phyloP scores from a whole-genome alignment of 1,140 invertebrate genomes.

The Drosophila cardini region DNA sequence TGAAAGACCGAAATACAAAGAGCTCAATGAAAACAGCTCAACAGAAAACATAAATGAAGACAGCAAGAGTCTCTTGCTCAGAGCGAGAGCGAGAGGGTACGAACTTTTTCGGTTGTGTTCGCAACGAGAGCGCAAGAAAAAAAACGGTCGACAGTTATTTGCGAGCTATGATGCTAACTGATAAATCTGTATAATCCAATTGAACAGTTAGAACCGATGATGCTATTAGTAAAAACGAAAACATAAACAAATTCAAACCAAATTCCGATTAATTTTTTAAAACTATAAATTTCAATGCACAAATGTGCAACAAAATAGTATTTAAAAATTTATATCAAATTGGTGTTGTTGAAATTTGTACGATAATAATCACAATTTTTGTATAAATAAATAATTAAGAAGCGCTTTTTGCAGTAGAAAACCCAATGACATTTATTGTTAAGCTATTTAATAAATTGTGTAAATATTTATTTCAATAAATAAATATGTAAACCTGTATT shows the following conservation, averaged over 20 bases:
- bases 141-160: too few relatives aligned
- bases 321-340: constrained; percentile 1
- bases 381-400: constrained; percentile 15
- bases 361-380: constrained; percentile 9
- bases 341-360: constrained; percentile 11
- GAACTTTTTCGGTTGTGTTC: too few relatives aligned
- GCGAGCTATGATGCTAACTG: constrained; percentile 4
- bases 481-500: constrained; percentile 11
- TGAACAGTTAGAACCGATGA: constrained; percentile 15
- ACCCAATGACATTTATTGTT: constrained; percentile 10
- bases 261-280: constrained; percentile 16
- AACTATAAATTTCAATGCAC: background rate
- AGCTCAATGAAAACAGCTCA: too few relatives aligned
- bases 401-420: constrained; percentile 2
- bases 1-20: too few relatives aligned
- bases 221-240: constrained; percentile 16
- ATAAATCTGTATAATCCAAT: constrained; percentile 37
- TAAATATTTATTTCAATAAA: constrained; percentile 15
- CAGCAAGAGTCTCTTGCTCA: too few relatives aligned
- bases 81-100: too few relatives aligned
- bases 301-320: constrained; percentile 14
- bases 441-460: constrained; percentile 4
- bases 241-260: constrained; percentile 19
- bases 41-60: too few relatives aligned
- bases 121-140: too few relatives aligned